Base-by-base conservation (phyloP, 2,113 vertebrate species). In the Lates calcarifer region DNA sequence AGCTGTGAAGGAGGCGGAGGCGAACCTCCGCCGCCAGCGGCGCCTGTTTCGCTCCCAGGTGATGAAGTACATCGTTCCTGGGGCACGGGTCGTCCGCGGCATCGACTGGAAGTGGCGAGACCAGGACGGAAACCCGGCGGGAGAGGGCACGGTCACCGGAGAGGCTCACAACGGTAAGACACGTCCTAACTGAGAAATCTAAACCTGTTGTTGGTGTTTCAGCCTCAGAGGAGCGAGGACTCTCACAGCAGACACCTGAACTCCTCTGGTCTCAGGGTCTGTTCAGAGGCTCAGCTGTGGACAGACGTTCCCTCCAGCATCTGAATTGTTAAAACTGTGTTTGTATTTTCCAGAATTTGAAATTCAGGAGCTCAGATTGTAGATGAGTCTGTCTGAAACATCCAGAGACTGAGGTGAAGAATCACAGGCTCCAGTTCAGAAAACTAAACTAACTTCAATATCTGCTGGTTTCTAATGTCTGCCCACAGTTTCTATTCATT, bases 71-170 rank as follows among this genome's bases (percentile, higher is more conserved):
- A 98, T 99, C 80, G 97, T 99, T 69, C 98, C 98, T 0, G 98
- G 98, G 58, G 98, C 98, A 6, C 96, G 98, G 35, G 98, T 99
- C 1, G 97, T 99, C 79, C 95, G 98, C 49, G 98, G 98, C 66
- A 98, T 99, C 68, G 98, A 99, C 76, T 99, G 98, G 98, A 99
- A 99, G 88, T 99, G 98, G 98, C 93, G 98, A 45, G 98, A 99
- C 92, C 98, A 99, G 90, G 98, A 99, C 57, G 98, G 98, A 20
- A 99, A 97, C 85, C 96, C 98, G 0, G 93, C 97, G 28, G 98
- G 98, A 33, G 98, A 99, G 94, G 98, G 98, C 84, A 97, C 97
- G 0, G 96, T 99, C 88, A 99, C 98, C 0, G 98, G 98, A 77
- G 98, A 99, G 53, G 93, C 99, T 6, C 98, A 99, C 86, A 99